These are phyloP conservation scores for Ambastaia sidthimunki DNA, from an alignment of 2,797 vertebrate species.

Conservation along the genomic window DNA sequence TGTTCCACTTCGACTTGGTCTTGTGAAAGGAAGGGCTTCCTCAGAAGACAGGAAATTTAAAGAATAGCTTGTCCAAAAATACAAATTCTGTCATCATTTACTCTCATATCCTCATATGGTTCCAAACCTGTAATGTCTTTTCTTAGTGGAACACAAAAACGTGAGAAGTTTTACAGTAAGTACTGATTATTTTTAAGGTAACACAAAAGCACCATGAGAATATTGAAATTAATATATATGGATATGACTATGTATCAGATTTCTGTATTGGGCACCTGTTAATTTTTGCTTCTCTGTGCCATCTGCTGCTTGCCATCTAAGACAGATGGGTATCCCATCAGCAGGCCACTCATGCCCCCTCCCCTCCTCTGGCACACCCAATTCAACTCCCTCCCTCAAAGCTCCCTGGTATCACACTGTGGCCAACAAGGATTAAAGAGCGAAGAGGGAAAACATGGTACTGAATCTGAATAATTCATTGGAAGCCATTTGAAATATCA, in stretches of 20 bases:
- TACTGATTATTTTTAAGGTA: neutral
- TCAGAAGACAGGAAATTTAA: neutral
- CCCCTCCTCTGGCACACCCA: constrained; percentile 26
- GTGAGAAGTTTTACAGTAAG: neutral
- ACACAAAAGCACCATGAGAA: too few relatives aligned
- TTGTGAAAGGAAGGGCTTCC: neutral
- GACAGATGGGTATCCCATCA: constrained; percentile 47
- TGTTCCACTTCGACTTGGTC: constrained; percentile 55
- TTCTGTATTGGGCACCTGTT: constrained; percentile 34
- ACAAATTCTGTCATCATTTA: neutral
- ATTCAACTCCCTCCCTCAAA: constrained; percentile 16
- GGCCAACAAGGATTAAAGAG: constrained; percentile 35
- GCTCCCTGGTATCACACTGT: constrained; percentile 23
- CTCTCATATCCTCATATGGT: neutral
- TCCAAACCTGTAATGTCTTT: neutral
- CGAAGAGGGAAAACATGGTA: constrained; percentile 36
- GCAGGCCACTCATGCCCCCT: constrained; percentile 8
- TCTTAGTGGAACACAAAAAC: too few relatives aligned
- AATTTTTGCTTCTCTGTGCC: constrained; percentile 30
- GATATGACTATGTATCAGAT: neutral
- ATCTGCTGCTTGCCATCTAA: constrained; percentile 38
- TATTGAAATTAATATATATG: neutral
- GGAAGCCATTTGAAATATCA: constrained; percentile 58
- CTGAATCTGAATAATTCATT: constrained; percentile 57
- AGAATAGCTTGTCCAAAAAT: neutral